These are phyloP conservation scores for Telmatochromis sp. DNA, from an alignment of 2,113 vertebrate species.

Conservation along the genomic window DNA sequence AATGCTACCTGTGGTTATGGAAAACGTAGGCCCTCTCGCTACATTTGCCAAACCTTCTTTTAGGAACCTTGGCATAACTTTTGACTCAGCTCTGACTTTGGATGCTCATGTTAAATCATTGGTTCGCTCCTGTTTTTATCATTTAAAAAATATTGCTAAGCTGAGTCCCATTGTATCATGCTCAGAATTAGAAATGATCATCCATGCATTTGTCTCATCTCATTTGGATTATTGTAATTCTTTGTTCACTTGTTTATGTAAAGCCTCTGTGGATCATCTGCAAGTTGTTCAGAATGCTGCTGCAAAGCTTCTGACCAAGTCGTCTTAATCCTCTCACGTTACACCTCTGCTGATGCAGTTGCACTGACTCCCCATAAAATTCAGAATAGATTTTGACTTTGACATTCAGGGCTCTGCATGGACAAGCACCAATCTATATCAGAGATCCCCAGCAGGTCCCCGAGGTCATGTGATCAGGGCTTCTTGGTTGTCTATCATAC, in stretches of 20 bases:
- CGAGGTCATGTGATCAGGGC: not conserved
- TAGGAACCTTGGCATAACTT: not conserved
- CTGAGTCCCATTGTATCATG: not conserved
- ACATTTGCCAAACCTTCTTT: not conserved
- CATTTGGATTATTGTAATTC: too few relatives aligned
- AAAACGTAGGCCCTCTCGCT: not conserved
- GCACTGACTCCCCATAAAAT: not conserved
- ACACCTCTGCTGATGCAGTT: not conserved
- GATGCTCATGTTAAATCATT: accelerated
- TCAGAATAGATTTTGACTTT: not conserved
- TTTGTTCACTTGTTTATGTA: too few relatives aligned
- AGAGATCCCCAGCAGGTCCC: not conserved
- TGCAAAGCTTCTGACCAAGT: not conserved
- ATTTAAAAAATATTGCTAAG: not conserved
- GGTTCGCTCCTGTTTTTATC: not conserved
- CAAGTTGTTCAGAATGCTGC: not conserved
- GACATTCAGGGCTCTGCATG: not conserved
- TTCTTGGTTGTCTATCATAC: not conserved
- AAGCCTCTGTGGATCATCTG: too few relatives aligned
- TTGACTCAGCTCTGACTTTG: not conserved
- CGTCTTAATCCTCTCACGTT: not conserved
- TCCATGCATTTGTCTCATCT: too few relatives aligned
- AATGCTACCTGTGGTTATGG: not conserved
- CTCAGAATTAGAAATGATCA: not conserved
- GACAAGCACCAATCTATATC: not conserved